Evolutionary conservation across 2,797 vertebrate species (phyloP).

Genomic region (Helarctos malayanus): DNA sequence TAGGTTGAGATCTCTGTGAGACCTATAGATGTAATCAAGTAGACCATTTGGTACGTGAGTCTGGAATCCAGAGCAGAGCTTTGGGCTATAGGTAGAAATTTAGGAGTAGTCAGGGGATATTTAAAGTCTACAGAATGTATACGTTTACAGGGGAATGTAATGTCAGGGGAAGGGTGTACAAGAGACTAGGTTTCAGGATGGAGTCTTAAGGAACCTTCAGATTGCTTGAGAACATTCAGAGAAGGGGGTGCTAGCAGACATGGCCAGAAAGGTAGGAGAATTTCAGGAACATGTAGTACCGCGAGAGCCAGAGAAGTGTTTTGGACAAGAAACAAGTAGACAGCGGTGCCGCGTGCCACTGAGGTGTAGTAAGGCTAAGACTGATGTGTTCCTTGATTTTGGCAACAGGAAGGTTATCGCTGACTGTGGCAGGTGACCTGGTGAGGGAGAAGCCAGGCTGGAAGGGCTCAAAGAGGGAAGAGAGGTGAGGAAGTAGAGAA

Average conservation of each 20-base stretch:
- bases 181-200: not conserved
- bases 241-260: not conserved
- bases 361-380: not conserved
- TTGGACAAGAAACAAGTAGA: not conserved
- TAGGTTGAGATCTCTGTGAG: not conserved
- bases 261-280: not conserved
- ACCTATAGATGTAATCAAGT: not conserved
- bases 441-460: not conserved
- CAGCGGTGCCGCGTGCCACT: accelerated
- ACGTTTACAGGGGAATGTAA: not conserved
- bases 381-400: not conserved
- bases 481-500: slow-evolving; percentile 47
- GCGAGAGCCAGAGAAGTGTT: not conserved
- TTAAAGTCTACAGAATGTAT: not conserved
- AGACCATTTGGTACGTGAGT: not conserved
- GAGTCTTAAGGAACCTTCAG: not conserved
- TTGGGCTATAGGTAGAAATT: not conserved
- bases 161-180: not conserved
- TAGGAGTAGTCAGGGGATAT: not conserved
- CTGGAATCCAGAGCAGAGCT: not conserved
- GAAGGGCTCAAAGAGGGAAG: not conserved
- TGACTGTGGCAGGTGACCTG: not conserved
- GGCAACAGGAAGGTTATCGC: not conserved
- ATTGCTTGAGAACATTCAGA: slow-evolving; percentile 23
- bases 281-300: not conserved